A percentile compares a stretch with the other conserved stretches of the same genome.
phyloP scores from a whole-genome alignment of 2,888 invertebrate genomes.

The Leptopterna dolabrata region DNA sequence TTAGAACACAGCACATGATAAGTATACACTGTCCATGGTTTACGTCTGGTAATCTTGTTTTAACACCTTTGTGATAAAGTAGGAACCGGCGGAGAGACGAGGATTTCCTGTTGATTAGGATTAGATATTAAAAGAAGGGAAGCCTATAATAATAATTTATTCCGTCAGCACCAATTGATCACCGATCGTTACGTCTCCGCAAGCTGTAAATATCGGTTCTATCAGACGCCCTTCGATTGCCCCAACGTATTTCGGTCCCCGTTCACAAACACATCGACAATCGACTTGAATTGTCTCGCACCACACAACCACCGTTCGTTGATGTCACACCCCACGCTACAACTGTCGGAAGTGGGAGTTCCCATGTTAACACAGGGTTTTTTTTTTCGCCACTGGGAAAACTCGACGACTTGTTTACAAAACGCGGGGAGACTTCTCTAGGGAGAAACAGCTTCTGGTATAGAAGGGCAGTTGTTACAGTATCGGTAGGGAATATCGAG shows the following conservation, averaged over 20 bases:
- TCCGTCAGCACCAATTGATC: not conserved
- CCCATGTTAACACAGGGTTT: not conserved
- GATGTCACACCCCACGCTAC: not conserved
- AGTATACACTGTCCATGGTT: too few species aligned
- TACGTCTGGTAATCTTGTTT: too few species aligned
- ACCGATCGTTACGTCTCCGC: not conserved
- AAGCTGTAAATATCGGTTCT: not conserved
- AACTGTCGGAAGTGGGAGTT: not conserved
- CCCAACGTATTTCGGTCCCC: not conserved
- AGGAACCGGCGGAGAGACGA: too few species aligned
- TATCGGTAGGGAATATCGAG: not conserved
- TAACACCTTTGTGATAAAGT: too few species aligned
- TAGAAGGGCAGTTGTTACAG: not conserved
- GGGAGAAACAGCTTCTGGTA: not conserved
- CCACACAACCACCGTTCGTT: not conserved
- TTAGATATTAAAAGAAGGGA: too few species aligned
- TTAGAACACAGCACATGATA: too few species aligned
- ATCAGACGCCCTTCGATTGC: not conserved
- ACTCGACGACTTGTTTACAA: conserved; percentile 4
- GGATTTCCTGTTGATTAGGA: too few species aligned
- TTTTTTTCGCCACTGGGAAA: not conserved
- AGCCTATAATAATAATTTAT: too few species aligned
- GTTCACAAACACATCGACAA: not conserved
- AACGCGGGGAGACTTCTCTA: not conserved
- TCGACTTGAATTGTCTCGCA: not conserved